Evolutionary conservation across 1,140 invertebrate genomes (phyloP), one percentile per base, ranked within the genome.

Genomic region (Pararge aegeria): DNA sequence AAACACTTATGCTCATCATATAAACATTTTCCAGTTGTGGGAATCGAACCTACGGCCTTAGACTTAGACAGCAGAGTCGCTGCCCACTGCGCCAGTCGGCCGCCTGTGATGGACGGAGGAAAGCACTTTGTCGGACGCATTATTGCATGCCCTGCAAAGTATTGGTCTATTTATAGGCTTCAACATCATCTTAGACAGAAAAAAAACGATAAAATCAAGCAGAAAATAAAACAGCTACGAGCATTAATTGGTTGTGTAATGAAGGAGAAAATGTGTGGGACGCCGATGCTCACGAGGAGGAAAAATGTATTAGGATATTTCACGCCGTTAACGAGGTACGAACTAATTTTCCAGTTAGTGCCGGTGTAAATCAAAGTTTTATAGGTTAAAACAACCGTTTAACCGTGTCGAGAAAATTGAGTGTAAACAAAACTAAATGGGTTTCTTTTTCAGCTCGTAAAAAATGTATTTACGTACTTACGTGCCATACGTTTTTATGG

Each of bases 311-410:
- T 29, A 49, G 46, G 24, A 49, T 49, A 27, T 49, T 49, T 29
- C 46, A 27, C 20, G 13, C n/a, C 46, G 46, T 56, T 56, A 46
- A 56, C 55, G 55, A 56, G 48, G 1, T 20, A 1, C 10, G 46
- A 49, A 49, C 56, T 59, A 59, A 59, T 59, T 59, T 59, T 52
- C 55, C 20, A 20, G 44, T 48, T 48, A 56, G 55, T 49, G 55
- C 46, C 30, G 55, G 27, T 37, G 37, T 59, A 59, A 59, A 59
- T 59, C 56, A 59, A 59, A 59, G 48, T 59, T 59, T 59, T 59
- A 59, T 59, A 44, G 56, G 48, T 52, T 56, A 42, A 37, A 56
- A 56, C 55, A 46, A 34, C 55, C 46, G 19, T 49, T 49, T 49
- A 49, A 19, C 27, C 24, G 29, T 49, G 42, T 37, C 42, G 44